These are phyloP conservation scores for Neosilurus hyrtlii DNA, from an alignment of 2,797 vertebrate species.

Conservation along the genomic window DNA sequence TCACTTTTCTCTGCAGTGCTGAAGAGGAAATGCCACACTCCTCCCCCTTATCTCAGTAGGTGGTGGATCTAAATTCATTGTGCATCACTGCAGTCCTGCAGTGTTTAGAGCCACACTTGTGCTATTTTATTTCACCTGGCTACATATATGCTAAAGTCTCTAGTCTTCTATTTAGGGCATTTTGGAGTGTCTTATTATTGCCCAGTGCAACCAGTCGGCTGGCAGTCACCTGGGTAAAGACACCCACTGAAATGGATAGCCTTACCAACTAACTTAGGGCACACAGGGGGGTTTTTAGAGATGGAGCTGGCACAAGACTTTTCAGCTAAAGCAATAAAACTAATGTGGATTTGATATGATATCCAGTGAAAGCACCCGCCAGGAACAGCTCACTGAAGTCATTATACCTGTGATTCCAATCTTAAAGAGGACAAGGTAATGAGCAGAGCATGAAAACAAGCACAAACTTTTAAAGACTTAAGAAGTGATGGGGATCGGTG, in stretches of 20 bases:
- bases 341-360: constrained; percentile 43
- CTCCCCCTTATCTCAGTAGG: constrained; percentile 16
- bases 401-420: constrained; percentile 31
- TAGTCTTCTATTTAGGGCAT: constrained; percentile 30
- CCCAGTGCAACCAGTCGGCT: constrained; percentile 37
- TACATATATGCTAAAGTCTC: constrained; percentile 23
- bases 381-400: constrained; percentile 31
- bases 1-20: constrained; percentile 22
- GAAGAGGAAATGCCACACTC: constrained; percentile 34
- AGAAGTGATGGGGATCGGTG: constrained; percentile 3
- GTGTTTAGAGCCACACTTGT: constrained; percentile 11
- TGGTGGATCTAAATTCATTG: constrained; percentile 27
- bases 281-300: constrained; percentile 18
- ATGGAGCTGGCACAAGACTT: constrained; percentile 29
- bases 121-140: constrained; percentile 20
- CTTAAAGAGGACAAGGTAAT: constrained; percentile 37
- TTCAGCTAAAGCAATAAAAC: constrained; percentile 45
- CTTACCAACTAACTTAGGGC: not conserved
- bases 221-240: constrained; percentile 43
- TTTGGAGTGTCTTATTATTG: constrained; percentile 38
- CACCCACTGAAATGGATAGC: constrained; percentile 29
- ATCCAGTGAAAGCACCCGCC: constrained; percentile 34
- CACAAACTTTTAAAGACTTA: constrained; percentile 23
- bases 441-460: constrained; percentile 25
- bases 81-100: constrained; percentile 11